phyloP scores from a whole-genome alignment of 2,797 vertebrate genomes.

The Florisuga fusca region DNA sequence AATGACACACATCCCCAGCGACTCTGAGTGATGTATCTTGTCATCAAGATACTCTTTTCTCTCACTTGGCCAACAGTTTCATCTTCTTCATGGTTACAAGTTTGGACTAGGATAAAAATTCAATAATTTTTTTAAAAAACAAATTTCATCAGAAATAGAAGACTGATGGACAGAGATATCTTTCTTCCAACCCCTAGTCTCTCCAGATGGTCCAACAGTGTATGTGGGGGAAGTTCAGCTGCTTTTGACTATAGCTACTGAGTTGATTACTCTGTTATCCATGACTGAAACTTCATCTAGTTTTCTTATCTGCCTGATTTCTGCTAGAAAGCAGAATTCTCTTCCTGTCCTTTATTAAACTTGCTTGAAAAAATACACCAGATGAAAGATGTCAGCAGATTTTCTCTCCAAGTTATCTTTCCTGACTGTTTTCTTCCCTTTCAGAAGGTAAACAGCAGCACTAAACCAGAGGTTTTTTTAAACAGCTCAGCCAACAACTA shows the following conservation, averaged over 20 bases:
- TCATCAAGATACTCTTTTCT: background rate
- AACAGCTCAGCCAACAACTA: background rate
- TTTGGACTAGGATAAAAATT: background rate
- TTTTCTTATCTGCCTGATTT: background rate
- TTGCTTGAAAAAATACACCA: background rate
- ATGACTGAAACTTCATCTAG: background rate
- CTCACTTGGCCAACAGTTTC: background rate
- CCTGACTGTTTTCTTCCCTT: background rate
- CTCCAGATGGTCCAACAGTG: background rate
- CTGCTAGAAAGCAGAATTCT: background rate
- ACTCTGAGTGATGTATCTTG: background rate
- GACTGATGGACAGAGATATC: background rate
- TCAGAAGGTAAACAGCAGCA: background rate
- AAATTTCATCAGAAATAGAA: background rate
- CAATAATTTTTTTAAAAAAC: background rate
- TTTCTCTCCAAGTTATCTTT: background rate
- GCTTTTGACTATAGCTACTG: background rate
- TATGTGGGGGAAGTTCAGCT: background rate
- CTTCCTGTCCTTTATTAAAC: background rate
- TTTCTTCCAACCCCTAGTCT: background rate
- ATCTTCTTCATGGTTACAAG: background rate
- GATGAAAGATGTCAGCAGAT: background rate
- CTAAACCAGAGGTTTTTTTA: background rate
- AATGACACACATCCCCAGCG: background rate
- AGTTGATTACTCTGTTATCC: background rate